Evolutionary conservation across 2,797 vertebrate species (phyloP).

Genomic region (Coregonus ussuriensis): DNA sequence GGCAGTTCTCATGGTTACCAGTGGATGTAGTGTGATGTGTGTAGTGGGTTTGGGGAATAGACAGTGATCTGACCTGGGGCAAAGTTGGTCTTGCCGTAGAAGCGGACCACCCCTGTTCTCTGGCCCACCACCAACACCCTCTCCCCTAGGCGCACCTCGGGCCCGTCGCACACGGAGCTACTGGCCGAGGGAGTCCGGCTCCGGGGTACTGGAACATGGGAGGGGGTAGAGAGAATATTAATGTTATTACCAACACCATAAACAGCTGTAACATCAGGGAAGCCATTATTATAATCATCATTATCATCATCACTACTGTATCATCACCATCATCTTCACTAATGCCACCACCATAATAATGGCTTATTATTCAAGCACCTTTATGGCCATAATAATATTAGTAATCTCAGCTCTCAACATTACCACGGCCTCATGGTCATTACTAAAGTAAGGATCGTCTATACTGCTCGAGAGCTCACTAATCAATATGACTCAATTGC

Average conservation of each 20-base stretch:
- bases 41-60: background rate
- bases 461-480: no score
- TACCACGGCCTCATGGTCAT: no score
- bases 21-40: background rate
- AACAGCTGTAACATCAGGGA: conserved; percentile 12
- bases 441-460: no score
- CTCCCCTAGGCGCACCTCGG: conserved; percentile 76
- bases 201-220: conserved; percentile 64
- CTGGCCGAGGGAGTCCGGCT: conserved; percentile 73
- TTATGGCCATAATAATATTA: no score
- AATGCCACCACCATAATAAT: no score
- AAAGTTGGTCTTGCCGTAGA: conserved; percentile 90
- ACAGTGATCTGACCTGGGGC: conserved; percentile 85
- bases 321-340: no score
- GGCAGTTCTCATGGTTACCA: background rate
- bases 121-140: conserved; percentile 93
- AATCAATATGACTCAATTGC: no score
- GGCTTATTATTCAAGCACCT: no score
- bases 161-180: conserved; percentile 67
- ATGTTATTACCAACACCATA: conserved; percentile 2
- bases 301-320: no score
- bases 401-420: no score
- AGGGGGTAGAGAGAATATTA: background rate
- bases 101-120: conserved; percentile 87
- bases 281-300: background rate